Evolutionary conservation across 1,140 invertebrate species (phyloP).

Genomic region (Drosophila guanche): DNA sequence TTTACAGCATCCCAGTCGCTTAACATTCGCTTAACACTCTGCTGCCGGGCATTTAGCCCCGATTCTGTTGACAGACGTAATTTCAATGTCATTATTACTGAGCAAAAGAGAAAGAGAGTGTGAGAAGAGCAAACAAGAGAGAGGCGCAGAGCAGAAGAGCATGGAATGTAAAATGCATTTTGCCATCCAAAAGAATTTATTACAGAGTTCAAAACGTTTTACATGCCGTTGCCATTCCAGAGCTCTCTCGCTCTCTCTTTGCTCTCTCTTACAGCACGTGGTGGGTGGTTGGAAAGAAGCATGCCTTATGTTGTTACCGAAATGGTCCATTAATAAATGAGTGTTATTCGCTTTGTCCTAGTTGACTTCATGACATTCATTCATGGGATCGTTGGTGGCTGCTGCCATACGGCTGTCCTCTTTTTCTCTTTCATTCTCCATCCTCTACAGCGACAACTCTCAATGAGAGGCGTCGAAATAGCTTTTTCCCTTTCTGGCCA

Average conservation of each 20-base stretch:
- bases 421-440: constrained; percentile 11
- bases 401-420: constrained; percentile 3
- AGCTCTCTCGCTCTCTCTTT: constrained; percentile 16
- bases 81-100: constrained; percentile 75
- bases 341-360: constrained; percentile 80
- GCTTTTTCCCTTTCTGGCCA: constrained; percentile 36
- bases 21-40: constrained; percentile 38
- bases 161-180: constrained; percentile 25
- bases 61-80: constrained; percentile 63
- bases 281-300: not conserved
- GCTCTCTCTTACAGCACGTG: not conserved
- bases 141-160: not conserved
- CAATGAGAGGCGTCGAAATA: constrained; percentile 62
- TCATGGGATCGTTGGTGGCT: constrained; percentile 52
- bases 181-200: constrained; percentile 61
- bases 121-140: constrained; percentile 17
- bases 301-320: constrained; percentile 36
- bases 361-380: constrained; percentile 81
- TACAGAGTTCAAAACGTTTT: constrained; percentile 59
- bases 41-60: constrained; percentile 43
- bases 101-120: constrained; percentile 12
- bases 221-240: constrained; percentile 34
- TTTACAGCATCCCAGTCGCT: constrained; percentile 13
- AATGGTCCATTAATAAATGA: constrained; percentile 80
- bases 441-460: not conserved